Conservation (phyloP, 1,140 invertebrate species). For the Eubasilissa regina region DNA sequence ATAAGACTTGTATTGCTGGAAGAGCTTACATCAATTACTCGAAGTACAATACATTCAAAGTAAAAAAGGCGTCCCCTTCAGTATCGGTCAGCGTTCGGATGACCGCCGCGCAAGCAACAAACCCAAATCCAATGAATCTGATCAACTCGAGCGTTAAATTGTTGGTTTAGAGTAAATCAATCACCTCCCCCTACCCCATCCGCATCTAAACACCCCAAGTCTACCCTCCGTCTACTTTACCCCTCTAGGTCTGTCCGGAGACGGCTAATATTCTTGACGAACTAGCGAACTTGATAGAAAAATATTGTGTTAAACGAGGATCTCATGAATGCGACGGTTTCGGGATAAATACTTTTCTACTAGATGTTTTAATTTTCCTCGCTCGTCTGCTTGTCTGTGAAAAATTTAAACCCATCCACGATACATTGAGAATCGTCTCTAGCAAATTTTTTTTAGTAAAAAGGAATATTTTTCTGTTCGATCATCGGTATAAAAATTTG, state of each 20-base stretch:
- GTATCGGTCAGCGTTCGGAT: conserved; percentile 20
- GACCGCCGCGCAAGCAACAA: conserved; percentile 55
- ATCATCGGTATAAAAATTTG: not conserved
- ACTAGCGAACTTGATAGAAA: too few species aligned
- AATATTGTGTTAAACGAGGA: too few species aligned
- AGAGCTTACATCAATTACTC: conserved; percentile 23
- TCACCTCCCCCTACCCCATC: conserved; percentile 47
- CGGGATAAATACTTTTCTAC: too few species aligned
- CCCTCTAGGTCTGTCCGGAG: conserved; percentile 1
- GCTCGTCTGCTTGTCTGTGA: too few species aligned
- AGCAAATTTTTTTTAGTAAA: too few species aligned
- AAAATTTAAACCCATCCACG: too few species aligned
- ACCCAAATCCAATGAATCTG: conserved; percentile 60
- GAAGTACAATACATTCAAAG: conserved; percentile 19
- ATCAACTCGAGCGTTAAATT: conserved; percentile 60
- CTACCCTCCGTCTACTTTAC: conserved; percentile 34
- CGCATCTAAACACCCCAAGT: conserved; percentile 14
- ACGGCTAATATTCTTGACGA: not conserved
- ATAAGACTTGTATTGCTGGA: not conserved
- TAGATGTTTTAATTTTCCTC: too few species aligned
- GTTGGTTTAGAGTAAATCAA: conserved; percentile 61
- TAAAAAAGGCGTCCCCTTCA: conserved; percentile 26
- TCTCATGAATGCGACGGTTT: too few species aligned
- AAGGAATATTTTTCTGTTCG: too few species aligned
- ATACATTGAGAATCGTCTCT: too few species aligned